Evolutionary conservation across 2,113 vertebrate genomes (phyloP), one percentile per base, ranked within the genome.

Genomic region (Coptodon bakossiorum): DNA sequence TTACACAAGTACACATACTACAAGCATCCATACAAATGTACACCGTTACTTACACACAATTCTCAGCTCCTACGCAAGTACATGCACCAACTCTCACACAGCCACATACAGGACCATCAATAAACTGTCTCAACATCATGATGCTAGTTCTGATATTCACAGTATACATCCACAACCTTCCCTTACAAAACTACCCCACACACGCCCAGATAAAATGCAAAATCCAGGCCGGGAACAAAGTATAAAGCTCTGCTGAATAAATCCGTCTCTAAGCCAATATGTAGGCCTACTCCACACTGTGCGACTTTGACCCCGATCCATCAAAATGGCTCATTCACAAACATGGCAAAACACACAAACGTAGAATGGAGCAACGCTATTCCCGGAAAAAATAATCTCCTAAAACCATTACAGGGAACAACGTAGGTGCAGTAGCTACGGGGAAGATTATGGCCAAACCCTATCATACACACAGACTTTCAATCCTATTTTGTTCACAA

Each of bases 381-480:
- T 95, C 94, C 88, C 85, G 78, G 91, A 91, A 82, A 88, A 95
- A 95, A 95, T 96, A 96, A 97, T 96, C 95, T 94, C 89, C 88
- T 95, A 96, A 96, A 95, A 95, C 93, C 95, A 95, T 96, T 96
- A 96, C 85, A 13, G 88, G 87, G 91, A 95, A 95, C 91, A 94
- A 96, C 89, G 88, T 94, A 95, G 92, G 94, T 94, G 94, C 94
- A 81, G 90, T 90, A 90, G 92, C 92, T 94, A 89, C 68, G 78
- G 86, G 92, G 89, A 85, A 91, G 95, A 95, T 97, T 96, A 96
- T 81, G 87, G 82, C 78, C 59, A 63, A 87, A 89, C 81, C 19
- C 40, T 76, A 48, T 19, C 71, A 38, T 1, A 81, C n/a, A 80
- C 61, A 81, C 10, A 80, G 45, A 79, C 31, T 83, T 43, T 56